Base-by-base conservation (phyloP, 2,113 vertebrate species). In the Polyodon spathula region DNA sequence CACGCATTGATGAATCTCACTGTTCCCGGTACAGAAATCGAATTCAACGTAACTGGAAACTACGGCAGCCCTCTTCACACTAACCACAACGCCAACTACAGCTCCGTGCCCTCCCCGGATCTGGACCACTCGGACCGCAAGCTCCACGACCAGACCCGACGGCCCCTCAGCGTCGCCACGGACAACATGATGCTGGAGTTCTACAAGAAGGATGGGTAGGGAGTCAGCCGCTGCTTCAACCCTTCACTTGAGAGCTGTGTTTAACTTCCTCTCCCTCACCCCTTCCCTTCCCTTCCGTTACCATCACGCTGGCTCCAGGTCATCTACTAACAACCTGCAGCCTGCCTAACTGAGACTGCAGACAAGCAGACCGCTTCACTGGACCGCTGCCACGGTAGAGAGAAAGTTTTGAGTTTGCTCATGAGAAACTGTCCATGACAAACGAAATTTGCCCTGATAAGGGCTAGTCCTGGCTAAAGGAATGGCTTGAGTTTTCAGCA, bases 131-230 rank as follows among this genome's bases (percentile, higher is more conserved):
- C 86, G 0, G 94, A 97, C 39, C 92, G 92, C 75, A 95, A 91
- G 78, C 96, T 90, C 66, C 89, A 95, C 0, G 95, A 99, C 76
- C 92, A 91, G 84, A 82, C 86, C 1, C 86, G 94, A 65, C 88
- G 96, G 71, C 96, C 96, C 6, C 94, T 97, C 75, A 99, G 96
- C 4, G 94, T 99, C 16, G 96, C 96, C 74, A 99, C 96, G 0
- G 96, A 99, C 84, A 99, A 97, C 79, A 97, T 99, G 94, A 97
- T 97, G 94, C 87, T 99, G 86, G 95, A 98, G 73, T 98, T 98
- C 71, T 97, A 89, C 88, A 97, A 97, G 84, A 98, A 99, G 86
- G 96, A 99, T 78, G 96, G 95, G 94, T 97, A 96, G 72, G 79
- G 59, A 67, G 54, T 69, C 54, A 15, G 10, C 4, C 8, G 10